phyloP scores from a whole-genome alignment of 1,140 invertebrate species.

The Nephotettix cincticeps region DNA sequence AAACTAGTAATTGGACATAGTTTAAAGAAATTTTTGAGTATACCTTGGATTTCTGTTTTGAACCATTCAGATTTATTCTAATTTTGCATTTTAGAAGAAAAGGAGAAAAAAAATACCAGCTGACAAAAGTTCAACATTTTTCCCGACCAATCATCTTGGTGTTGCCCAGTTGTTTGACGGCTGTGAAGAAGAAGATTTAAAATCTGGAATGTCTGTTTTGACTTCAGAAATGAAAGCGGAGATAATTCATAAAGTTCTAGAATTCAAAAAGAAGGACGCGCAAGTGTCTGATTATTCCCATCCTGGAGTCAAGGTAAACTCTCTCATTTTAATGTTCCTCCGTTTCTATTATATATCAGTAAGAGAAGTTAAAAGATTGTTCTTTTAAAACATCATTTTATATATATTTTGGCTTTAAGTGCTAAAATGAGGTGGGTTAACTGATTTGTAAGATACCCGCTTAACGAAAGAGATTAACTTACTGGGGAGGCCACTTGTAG shows the following conservation, averaged over 20 bases:
- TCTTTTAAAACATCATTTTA: background rate
- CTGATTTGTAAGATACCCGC: background rate
- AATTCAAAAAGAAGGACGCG: background rate
- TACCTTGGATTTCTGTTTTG: background rate
- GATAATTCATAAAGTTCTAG: background rate
- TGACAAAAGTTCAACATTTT: conserved; percentile 3
- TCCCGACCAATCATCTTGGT: background rate
- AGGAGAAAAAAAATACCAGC: background rate
- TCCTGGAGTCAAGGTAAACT: background rate
- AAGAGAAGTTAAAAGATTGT: background rate
- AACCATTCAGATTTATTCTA: background rate
- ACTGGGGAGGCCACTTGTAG: no score
- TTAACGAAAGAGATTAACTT: no score
- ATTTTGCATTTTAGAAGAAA: background rate
- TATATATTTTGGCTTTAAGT: background rate
- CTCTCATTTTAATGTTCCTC: no score
- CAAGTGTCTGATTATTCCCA: background rate
- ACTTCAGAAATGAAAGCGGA: background rate
- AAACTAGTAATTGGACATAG: no score
- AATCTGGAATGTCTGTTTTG: background rate
- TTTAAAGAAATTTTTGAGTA: no score
- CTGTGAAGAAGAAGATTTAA: background rate
- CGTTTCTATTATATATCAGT: no score
- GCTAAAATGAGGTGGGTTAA: background rate
- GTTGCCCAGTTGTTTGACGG: background rate